Conservation (phyloP, 2,888 invertebrate genomes). For the Petrolisthes cinctipes region DNA sequence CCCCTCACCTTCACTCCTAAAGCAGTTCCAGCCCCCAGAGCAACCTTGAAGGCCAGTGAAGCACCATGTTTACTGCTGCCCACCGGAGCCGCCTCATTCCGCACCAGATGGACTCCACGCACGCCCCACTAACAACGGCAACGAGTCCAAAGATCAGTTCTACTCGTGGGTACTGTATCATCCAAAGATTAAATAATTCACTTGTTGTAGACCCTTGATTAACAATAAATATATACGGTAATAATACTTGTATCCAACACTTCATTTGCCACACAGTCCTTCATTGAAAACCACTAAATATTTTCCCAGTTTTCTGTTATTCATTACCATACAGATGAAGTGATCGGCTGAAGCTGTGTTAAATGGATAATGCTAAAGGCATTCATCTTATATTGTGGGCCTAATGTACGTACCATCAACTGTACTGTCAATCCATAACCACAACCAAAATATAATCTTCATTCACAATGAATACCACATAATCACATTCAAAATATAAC, state of each 20-base stretch:
- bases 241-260: conserved; percentile 12
- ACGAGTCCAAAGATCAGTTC: neutral
- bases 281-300: neutral
- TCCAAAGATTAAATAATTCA: too few relatives aligned
- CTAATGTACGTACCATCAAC: too few relatives aligned
- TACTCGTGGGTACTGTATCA: too few relatives aligned
- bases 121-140: neutral
- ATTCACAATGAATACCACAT: too few relatives aligned
- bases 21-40: conserved; percentile 13
- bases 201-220: too few relatives aligned
- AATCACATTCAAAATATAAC: neutral
- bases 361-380: too few relatives aligned
- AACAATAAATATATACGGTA: conserved; percentile 11
- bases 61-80: neutral
- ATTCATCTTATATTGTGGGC: too few relatives aligned
- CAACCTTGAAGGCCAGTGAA: conserved; percentile 24
- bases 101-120: neutral
- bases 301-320: neutral
- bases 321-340: too few relatives aligned
- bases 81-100: neutral
- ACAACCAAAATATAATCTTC: too few relatives aligned
- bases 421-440: too few relatives aligned
- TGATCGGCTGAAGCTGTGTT: too few relatives aligned
- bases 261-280: neutral
- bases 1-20: conserved; percentile 35